These are phyloP conservation scores for Gila orcuttii DNA, from an alignment of 2,113 vertebrate genomes.

Conservation along the genomic window DNA sequence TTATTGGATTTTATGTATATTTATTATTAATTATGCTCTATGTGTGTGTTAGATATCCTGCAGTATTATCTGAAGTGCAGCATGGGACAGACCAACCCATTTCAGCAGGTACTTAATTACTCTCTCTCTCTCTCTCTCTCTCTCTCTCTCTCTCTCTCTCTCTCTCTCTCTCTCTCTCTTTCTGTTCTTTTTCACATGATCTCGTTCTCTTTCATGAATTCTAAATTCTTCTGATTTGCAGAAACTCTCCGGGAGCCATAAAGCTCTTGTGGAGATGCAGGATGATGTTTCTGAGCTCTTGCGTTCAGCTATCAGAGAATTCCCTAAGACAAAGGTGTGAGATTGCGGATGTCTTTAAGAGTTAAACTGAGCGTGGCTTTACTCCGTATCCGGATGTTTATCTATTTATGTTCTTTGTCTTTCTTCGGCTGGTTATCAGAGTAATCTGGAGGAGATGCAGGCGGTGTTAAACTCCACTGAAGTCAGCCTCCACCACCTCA, in stretches of 20 bases:
- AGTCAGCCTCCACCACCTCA: constrained; percentile 94
- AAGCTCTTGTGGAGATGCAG: constrained; percentile 97
- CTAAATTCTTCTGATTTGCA: constrained; percentile 66
- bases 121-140: not conserved
- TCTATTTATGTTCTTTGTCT: not conserved
- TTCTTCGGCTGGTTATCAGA: constrained; percentile 73
- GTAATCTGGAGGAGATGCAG: constrained; percentile 85
- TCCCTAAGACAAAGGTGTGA: constrained; percentile 84
- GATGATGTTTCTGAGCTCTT: constrained; percentile 87
- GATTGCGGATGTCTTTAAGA: not conserved
- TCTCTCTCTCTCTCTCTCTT: not conserved
- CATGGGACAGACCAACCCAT: constrained; percentile 86
- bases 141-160: no score
- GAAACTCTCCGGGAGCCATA: constrained; percentile 96
- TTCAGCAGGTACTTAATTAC: constrained; percentile 87
- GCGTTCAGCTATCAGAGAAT: constrained; percentile 81
- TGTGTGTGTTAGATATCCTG: constrained; percentile 79
- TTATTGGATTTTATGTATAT: not conserved
- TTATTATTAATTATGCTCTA: not conserved
- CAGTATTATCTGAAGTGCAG: constrained; percentile 90
- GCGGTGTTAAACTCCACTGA: constrained; percentile 91
- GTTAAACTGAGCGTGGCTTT: not conserved
- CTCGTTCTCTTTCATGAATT: constrained; percentile 3
- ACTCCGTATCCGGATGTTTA: not conserved
- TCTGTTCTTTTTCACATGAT: not conserved